phyloP scores from a whole-genome alignment of 2,113 vertebrate genomes.

The Hemibagrus wyckioides region DNA sequence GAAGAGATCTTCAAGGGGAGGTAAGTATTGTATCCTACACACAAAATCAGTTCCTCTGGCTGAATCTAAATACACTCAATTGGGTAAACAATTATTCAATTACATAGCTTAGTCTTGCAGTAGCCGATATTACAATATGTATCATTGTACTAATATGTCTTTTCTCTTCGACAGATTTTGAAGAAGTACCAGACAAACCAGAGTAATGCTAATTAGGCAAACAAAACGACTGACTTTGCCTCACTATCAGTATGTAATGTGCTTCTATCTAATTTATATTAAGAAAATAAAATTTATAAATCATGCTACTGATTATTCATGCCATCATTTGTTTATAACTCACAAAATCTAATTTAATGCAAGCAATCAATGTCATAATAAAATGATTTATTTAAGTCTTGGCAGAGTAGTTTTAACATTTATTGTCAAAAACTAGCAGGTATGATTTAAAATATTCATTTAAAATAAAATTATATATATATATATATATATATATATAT shows the following conservation, averaged over 20 bases:
- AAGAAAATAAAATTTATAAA: neutral
- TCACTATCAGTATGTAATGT: neutral
- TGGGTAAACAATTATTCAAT: neutral
- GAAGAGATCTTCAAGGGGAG: constrained; percentile 64
- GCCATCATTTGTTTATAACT: neutral
- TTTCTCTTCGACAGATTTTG: constrained; percentile 21
- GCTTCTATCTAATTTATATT: neutral
- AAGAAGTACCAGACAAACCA: constrained; percentile 25
- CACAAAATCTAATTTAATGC: neutral
- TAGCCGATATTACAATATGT: neutral
- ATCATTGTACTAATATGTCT: neutral
- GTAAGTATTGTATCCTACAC: constrained; percentile 50
- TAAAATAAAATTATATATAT: too few species aligned
- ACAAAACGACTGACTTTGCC: neutral
- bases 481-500: too few species aligned
- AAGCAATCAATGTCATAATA: neutral
- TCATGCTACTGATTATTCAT: neutral
- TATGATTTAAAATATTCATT: too few species aligned
- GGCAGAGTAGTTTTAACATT: neutral
- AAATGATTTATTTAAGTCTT: neutral
- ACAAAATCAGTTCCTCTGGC: neutral
- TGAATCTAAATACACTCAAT: neutral
- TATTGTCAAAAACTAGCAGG: neutral
- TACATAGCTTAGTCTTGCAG: neutral
- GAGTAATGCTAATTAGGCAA: constrained; percentile 18